Evolutionary conservation across 1,140 invertebrate species (phyloP), one percentile per base, ranked within the genome.

Genomic region (Agrilus planipennis): DNA sequence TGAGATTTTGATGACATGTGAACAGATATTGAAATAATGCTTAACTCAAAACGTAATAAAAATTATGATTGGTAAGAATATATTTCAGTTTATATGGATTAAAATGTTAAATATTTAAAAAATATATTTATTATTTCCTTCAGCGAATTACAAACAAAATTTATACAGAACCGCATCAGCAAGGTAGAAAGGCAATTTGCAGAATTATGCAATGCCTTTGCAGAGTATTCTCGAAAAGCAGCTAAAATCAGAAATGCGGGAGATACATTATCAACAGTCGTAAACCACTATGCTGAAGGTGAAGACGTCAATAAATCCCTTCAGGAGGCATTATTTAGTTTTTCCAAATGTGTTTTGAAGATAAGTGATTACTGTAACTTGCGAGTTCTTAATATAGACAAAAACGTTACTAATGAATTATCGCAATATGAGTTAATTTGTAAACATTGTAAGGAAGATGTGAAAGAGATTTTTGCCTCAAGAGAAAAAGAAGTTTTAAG

Each of bases 321-420:
- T 9, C 72, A 70, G 38, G 55, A 59, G 2, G 75, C 75, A 7
- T 55, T 84, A 4, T 65, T 68, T 17, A 76, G 76, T 53, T 71
- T 83, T 42, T 73, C 77, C 1, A 68, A 70, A 30, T 75, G 72
- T 1, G 57, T 83, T 3, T 75, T 71, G n/a, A 69, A 74, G 11
- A 67, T 82, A 32, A 73, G 77, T 28, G 77, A 80, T 62, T 82
- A 81, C 47, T 71, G 76, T 50, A 79, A 84, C 56, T 69, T 74
- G 2, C 66, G 77, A 58, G 74, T 83, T 7, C 74, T 80, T 47
- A 68, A 77, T 17, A 57, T 84, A 29, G 79, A 84, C 53, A 61
- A 69, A 2, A 81, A 83, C 68, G 70, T 81, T 11, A 58, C 76
- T 27, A 61, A 69, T 16, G 73, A 81, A 38, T 58, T 84, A 38